Conservation (phyloP, 1,140 invertebrate species). For the Drosophila sechellia region DNA sequence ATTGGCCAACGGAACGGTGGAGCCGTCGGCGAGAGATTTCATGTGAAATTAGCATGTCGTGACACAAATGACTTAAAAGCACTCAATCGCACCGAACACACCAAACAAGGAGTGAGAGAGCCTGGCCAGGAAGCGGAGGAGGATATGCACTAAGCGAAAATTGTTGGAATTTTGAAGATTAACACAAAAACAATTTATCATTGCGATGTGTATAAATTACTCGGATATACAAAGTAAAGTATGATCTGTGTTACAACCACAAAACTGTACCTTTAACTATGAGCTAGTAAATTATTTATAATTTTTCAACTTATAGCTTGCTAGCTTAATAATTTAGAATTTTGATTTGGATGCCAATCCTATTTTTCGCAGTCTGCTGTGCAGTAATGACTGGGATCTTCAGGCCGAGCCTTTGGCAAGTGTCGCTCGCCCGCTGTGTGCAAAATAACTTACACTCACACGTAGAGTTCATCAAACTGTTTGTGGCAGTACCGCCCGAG, state of each 20-base stretch:
- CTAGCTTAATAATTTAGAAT: too few relatives aligned
- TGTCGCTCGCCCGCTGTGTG: conserved; percentile 77
- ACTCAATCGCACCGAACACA: conserved; percentile 74
- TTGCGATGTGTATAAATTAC: too few relatives aligned
- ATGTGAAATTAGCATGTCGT: conserved; percentile 83
- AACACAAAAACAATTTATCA: too few relatives aligned
- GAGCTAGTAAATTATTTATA: too few relatives aligned
- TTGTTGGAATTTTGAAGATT: background rate
- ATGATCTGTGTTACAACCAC: too few relatives aligned
- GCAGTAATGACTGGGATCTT: conserved; percentile 18
- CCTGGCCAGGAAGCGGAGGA: conserved; percentile 22
- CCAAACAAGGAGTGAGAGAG: conserved; percentile 34
- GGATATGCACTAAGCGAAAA: conserved; percentile 18
- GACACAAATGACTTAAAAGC: conserved; percentile 83
- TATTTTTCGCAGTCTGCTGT: conserved; percentile 10
- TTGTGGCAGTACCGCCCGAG: conserved; percentile 58
- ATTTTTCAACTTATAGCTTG: too few relatives aligned
- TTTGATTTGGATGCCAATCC: too few relatives aligned
- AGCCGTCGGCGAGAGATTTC: conserved; percentile 78
- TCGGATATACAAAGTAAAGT: too few relatives aligned
- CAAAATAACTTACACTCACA: conserved; percentile 81
- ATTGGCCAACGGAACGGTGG: conserved; percentile 42
- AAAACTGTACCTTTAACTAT: too few relatives aligned
- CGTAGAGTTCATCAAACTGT: conserved; percentile 79
- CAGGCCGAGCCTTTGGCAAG: conserved; percentile 62